Base-by-base conservation (phyloP, 2,797 vertebrate species). In the Emys orbicularis region DNA sequence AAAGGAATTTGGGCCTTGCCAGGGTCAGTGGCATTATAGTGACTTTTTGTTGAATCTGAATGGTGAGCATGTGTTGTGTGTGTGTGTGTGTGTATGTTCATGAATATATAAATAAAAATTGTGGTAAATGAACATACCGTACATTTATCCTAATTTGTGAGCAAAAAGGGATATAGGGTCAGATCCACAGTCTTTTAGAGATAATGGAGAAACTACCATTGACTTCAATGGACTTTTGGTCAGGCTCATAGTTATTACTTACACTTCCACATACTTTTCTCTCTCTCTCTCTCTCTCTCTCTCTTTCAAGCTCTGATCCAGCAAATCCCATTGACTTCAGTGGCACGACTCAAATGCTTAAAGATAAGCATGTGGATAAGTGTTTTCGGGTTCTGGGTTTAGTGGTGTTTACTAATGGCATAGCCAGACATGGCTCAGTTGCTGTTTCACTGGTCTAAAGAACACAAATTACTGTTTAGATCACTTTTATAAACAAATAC, bases 1-100 rank as follows among this genome's bases (percentile, higher is more conserved):
- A 15, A 23, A 84, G n/a, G 79, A 90, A 57, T 91, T 76, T 84
- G 5, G 79, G 34, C 91, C 53, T 34, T 88, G 8, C 27, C 90
- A 90, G 11, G 21, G 2, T 31, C 81, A 81, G 50, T 83, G 68
- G 41, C 23, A 37, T 74, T 37, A 41, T 44, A 41, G 34, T 65
- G 31, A 65, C 29, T 12, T 80, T 8, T 23, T 82, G 27, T 49
- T 90, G 52, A 8, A 61, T 84, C 13, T 88, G 76, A 84, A 47
- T 44, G 34, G 31, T 34, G 81, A 83, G 25, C 6, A 13, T 12
- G 44, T 41, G 37, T 9, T 47, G 8, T 47, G 47, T 10, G 44
- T 47, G 44, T 47, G 44, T 86, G 2, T 74, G 23, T 84, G 83
- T n/a, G n/a, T 82, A 87, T 21, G 52, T 77, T 5, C 37, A 0